These are phyloP conservation scores for Drosophila diplacantha DNA, from an alignment of 2,888 invertebrate species.

Conservation along the genomic window DNA sequence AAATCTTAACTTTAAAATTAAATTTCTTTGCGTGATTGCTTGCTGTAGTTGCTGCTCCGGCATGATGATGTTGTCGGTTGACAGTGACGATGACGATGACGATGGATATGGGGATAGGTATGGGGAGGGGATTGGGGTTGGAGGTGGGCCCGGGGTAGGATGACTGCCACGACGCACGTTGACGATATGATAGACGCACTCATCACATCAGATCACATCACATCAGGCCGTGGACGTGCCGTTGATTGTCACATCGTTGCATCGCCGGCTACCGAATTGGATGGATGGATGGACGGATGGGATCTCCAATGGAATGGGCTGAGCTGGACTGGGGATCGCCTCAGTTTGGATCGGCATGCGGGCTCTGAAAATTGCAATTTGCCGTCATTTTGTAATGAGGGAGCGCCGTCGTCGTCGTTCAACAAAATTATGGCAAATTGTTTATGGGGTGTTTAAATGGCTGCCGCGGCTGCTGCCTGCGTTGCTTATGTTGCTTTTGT, in stretches of 20 bases:
- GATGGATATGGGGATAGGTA: slow-evolving; percentile 23
- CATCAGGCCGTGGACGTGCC: slow-evolving; percentile 66
- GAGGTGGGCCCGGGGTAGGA: neutral
- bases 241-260: slow-evolving; percentile 68
- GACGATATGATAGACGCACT: slow-evolving; percentile 72
- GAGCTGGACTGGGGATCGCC: slow-evolving; percentile 3
- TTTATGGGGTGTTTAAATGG: slow-evolving; percentile 72
- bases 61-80: slow-evolving; percentile 69
- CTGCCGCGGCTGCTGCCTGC: slow-evolving; percentile 16
- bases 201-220: slow-evolving; percentile 71
- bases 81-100: slow-evolving; percentile 64
- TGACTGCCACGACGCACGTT: slow-evolving; percentile 52
- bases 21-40: slow-evolving; percentile 13
- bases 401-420: slow-evolving; percentile 62
- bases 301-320: slow-evolving; percentile 15
- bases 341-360: slow-evolving; percentile 54
- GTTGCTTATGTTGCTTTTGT: slow-evolving; percentile 13
- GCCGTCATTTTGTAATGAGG: slow-evolving; percentile 73
- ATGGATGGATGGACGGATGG: slow-evolving; percentile 22
- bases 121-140: slow-evolving; percentile 20
- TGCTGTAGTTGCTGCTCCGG: slow-evolving; percentile 41
- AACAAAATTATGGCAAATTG: slow-evolving; percentile 72
- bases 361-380: slow-evolving; percentile 72
- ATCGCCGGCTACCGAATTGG: slow-evolving; percentile 24
- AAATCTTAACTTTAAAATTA: neutral